Evolutionary conservation across 1,140 invertebrate species (phyloP), one percentile per base, ranked within the genome.

Genomic region (Drosophila lowei): DNA sequence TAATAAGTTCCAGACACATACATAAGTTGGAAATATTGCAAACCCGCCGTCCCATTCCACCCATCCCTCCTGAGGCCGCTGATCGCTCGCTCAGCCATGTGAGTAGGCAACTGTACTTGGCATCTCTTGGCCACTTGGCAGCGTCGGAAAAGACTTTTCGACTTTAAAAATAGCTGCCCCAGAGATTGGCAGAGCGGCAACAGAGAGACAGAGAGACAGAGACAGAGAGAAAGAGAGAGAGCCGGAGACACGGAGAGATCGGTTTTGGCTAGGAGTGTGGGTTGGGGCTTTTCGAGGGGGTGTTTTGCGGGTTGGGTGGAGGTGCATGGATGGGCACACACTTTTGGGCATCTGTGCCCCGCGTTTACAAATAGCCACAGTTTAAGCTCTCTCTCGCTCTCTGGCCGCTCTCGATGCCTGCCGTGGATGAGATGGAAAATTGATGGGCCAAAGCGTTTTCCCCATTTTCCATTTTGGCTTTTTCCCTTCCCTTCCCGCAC

Each of bases 111-210:
- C 81, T 86, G 81, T 86, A 86, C 81, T 73, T 78, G 60, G 72
- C 68, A 59, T 57, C 74, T 80, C 61, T 38, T 38, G 34, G 44
- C 77, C 79, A 85, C 80, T 77, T 85, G 77, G 83, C 77, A 83
- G 77, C 34, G 34, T 38, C 68, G 80, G 58, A 77, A 85, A 77
- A 58, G 72, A 61, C 58, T 76, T 65, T 78, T 72, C 62, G 81
- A 86, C 78, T 88, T 86, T 86, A 86, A 81, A 86, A 86, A 86
- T 86, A 86, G 81, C 79, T 75, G 64, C 64, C 72, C 61, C 72
- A 75, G 66, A 74, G 71, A 56, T 42, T 53, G 38, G 38, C 16
- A 53, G 16, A 53, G 56, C 43, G 44, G 28, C n/a, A 25, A 21
- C 28, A 16, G 66, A 18, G n/a, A 53, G 23, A 44, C 18, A 53